Base-by-base conservation (phyloP, 2,113 vertebrate genomes). In the Nothocercus julius region DNA sequence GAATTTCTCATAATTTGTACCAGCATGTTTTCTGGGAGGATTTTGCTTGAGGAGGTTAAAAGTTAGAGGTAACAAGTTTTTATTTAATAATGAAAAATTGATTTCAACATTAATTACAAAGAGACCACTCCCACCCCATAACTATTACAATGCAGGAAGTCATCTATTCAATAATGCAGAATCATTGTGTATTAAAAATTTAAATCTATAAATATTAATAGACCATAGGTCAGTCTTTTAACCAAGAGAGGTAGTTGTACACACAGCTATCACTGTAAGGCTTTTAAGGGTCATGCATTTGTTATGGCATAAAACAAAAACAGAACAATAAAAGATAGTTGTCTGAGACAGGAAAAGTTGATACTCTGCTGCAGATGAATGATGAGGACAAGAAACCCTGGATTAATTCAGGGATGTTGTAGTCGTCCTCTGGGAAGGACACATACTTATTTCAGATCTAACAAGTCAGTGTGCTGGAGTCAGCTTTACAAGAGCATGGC, bases 151-250 rank as follows among this genome's bases (percentile, higher is more conserved):
- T 91, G 91, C 95, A 96, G 91, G 80, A 95, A 92, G 89, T 91
- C 82, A 89, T 74, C 89, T 96, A 34, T 85, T 97, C 93, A 97
- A 95, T 95, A 96, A 96, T 97, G 95, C 91, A 97, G 85, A 96
- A 96, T 82, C 79, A 75, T 94, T 95, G 36, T 67, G 47, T 92
- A 92, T 97, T 96, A 96, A 97, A 97, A 91, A 92, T 97, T 96
- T 93, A 95, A 78, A 92, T 96, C 92, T 95, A 92, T 93, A 96
- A 96, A 95, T 96, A 96, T 96, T 96, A 95, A 97, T 95, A 88
- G 63, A 90, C 73, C 88, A 91, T 56, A 86, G 91, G 91, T 92
- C 85, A 94, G 82, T 69, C 86, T 88, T 80, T 93, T 90, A 94
- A 91, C 54, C 62, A 91, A 67, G 64, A 93, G 82, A 89, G 45